phyloP scores from a whole-genome alignment of 2,113 vertebrate genomes.

The Burhinus oedicnemus region DNA sequence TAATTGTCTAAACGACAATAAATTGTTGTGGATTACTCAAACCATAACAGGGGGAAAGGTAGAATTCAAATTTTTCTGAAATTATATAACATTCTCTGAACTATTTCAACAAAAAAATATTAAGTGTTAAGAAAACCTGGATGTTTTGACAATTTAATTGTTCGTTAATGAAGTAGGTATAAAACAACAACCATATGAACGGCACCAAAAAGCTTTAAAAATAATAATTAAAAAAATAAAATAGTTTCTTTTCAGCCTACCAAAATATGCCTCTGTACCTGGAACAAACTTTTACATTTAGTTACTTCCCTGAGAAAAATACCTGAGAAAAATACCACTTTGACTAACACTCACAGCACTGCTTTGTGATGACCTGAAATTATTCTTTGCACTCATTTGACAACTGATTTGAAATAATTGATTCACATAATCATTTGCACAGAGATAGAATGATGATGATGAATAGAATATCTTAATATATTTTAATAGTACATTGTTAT shows the following conservation, averaged over 20 bases:
- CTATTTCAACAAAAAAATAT: not conserved
- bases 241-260: not conserved
- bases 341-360: not conserved
- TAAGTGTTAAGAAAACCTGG: rapidly evolving
- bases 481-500: not conserved
- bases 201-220: not conserved
- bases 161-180: not conserved
- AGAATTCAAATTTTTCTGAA: not conserved
- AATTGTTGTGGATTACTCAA: too few species aligned
- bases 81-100: not conserved
- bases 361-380: not conserved
- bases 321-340: not conserved
- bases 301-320: not conserved
- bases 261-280: not conserved
- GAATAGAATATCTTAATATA: not conserved
- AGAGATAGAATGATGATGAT: not conserved
- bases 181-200: not conserved
- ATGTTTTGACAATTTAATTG: not conserved
- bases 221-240: not conserved
- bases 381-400: not conserved
- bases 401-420: not conserved
- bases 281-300: not conserved
- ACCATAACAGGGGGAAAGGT: too few species aligned
- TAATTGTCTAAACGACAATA: too few species aligned
- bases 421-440: not conserved